Evolutionary conservation across 2,797 vertebrate species (phyloP), one percentile per base, ranked within the genome.

Genomic region (Pipistrellus pygmaeus): DNA sequence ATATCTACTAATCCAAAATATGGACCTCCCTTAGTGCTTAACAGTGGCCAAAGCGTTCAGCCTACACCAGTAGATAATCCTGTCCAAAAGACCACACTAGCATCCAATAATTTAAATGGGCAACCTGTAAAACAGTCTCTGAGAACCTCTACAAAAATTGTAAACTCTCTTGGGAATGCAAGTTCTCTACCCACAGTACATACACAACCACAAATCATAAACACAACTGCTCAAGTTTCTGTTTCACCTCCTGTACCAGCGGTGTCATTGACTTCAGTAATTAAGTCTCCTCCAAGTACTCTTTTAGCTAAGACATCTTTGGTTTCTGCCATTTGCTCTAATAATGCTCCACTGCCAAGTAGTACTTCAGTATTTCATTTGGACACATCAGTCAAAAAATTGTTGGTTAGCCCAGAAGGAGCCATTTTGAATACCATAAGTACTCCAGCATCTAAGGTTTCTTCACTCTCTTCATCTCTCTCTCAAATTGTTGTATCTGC

Each of bases 321-420:
- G 88, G 93, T 97, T 97, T 97, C 98, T 97, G 71, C 97, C 0
- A 1, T 96, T 97, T 97, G 95, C 82, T 87, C 96, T 95, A 88
- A n/a, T 4, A 98, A 96, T 71, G 96, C 97, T 93, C 90, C 94
- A 93, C 96, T 98, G 90, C 96, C 97, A 96, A 97, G 88, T 90
- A 98, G 97, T 89, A 71, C 98, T 3, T 98, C 98, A 72, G 96
- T 97, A 93, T 95, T 98, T 97, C 98, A 98, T 81, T 97, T 98
- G 88, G 98, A 98, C 82, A 97, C 98, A 83, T 97, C 98, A 83
- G 96, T 98, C 94, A 98, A 98, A 97, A 99, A 99, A 97, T 98
- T 99, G 72, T 98, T 99, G 95, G 98, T 99, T 95, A 99, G 99
- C 98, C 99, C 99, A 73, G 99, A 99, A 94, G 99, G 99, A 90